phyloP scores from a whole-genome alignment of 2,888 invertebrate species.

The Folsomia candida region DNA sequence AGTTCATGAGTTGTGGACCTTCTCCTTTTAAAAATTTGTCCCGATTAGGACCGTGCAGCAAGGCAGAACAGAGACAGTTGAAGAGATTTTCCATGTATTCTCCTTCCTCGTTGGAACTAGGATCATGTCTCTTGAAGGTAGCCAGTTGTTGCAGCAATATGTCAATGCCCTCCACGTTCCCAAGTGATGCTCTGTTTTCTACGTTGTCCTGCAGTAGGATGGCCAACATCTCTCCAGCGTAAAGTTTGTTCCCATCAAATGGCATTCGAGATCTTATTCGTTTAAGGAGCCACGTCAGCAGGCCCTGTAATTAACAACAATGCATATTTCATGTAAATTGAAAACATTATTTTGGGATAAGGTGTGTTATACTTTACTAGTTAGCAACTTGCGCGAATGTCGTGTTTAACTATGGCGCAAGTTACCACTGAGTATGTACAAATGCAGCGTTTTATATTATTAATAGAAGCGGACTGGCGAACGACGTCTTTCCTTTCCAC shows the following conservation, averaged over 20 bases:
- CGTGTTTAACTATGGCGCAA: too few relatives aligned
- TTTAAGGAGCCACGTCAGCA: constrained; percentile 87
- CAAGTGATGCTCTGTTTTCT: constrained; percentile 74
- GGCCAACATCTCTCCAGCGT: constrained; percentile 92
- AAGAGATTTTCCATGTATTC: constrained; percentile 99
- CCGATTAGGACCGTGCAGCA: constrained; percentile 83
- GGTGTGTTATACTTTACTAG: neutral
- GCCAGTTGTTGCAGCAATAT: constrained; percentile 91
- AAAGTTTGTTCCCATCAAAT: constrained; percentile 92
- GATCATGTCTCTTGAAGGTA: constrained; percentile 92
- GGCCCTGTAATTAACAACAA: constrained; percentile 63
- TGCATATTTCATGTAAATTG: neutral
- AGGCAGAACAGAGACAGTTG: constrained; percentile 87
- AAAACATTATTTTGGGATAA: neutral
- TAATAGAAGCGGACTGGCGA: too few relatives aligned
- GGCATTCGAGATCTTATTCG: constrained; percentile 83
- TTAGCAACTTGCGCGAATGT: too few relatives aligned
- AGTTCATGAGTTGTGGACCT: constrained; percentile 97
- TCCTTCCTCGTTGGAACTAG: constrained; percentile 83
- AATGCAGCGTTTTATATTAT: too few relatives aligned
- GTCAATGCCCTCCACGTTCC: constrained; percentile 95
- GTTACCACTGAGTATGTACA: too few relatives aligned
- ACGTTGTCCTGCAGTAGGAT: constrained; percentile 89
- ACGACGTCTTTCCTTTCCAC: neutral
- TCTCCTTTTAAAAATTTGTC: constrained; percentile 92